These are phyloP conservation scores for Xestia rhomboidea DNA, from an alignment of 2,888 invertebrate species.

Conservation along the genomic window DNA sequence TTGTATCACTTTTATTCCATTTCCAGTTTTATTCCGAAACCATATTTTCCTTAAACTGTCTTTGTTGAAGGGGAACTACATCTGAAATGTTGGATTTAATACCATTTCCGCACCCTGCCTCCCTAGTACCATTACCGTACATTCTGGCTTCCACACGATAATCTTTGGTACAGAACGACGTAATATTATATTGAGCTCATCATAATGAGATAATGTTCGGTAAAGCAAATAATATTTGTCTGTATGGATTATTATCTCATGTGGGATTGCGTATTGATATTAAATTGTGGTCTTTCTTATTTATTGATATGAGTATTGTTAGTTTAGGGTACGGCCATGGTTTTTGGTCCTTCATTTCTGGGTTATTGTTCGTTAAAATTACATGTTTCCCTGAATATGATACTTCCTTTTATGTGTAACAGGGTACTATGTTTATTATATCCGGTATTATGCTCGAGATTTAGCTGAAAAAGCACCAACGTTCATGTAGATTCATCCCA, in stretches of 20 bases:
- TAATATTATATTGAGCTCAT: constrained; percentile 40
- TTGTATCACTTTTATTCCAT: constrained; percentile 17
- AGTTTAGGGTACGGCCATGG: neutral
- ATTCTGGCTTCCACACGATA: constrained; percentile 49
- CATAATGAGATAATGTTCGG: constrained; percentile 54
- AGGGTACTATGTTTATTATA: neutral
- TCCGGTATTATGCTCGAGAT: neutral
- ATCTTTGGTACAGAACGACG: constrained; percentile 38
- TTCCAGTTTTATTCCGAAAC: constrained; percentile 36
- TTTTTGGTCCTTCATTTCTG: neutral
- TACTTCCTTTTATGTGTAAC: neutral
- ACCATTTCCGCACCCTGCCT: constrained; percentile 46
- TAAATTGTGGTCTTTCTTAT: constrained; percentile 26
- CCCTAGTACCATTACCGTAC: constrained; percentile 50
- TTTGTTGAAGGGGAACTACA: constrained; percentile 39
- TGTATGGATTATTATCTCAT: constrained; percentile 41
- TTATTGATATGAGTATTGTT: constrained; percentile 30
- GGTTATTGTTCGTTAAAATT: constrained; percentile 6
- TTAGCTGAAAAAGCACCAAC: neutral
- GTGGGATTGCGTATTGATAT: constrained; percentile 38
- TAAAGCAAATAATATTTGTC: constrained; percentile 54
- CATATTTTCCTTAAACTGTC: constrained; percentile 37
- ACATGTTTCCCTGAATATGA: neutral
- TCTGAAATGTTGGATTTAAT: constrained; percentile 54
- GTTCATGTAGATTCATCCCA: neutral